These are phyloP conservation scores for Agrypnia vestita DNA, from an alignment of 1,140 invertebrate genomes.

Conservation along the genomic window DNA sequence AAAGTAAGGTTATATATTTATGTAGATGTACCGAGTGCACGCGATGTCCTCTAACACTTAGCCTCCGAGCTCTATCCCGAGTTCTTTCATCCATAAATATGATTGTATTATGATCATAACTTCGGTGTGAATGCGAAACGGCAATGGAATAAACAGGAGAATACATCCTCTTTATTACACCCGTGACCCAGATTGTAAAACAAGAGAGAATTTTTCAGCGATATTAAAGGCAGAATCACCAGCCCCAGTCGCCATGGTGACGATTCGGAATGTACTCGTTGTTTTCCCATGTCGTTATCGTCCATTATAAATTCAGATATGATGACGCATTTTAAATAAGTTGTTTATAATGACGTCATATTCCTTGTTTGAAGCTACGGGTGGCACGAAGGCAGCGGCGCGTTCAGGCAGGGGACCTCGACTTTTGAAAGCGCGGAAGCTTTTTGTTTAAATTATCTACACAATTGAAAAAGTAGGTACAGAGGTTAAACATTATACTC, in stretches of 20 bases:
- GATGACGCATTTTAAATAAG: constrained; percentile 17
- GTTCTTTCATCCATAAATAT: constrained; percentile 39
- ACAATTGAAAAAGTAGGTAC: too few relatives aligned
- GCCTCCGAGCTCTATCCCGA: background rate
- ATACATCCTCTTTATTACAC: constrained; percentile 47
- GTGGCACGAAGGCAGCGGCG: too few relatives aligned
- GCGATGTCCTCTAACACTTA: too few relatives aligned
- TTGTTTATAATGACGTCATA: background rate
- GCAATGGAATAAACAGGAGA: constrained; percentile 32
- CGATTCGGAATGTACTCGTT: background rate
- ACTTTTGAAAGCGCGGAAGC: too few relatives aligned
- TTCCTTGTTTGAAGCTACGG: too few relatives aligned
- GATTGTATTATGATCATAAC: constrained; percentile 46
- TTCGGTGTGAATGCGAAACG: constrained; percentile 40
- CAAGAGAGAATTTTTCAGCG: constrained; percentile 37
- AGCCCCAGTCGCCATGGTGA: background rate
- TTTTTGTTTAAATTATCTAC: too few relatives aligned
- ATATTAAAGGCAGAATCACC: constrained; percentile 6
- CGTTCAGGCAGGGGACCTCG: too few relatives aligned
- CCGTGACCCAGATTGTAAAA: constrained; percentile 47
- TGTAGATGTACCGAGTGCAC: too few relatives aligned
- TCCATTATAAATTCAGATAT: constrained; percentile 7
- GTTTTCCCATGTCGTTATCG: background rate
- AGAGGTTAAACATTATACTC: too few relatives aligned
- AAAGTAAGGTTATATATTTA: too few relatives aligned